Conservation (phyloP, 1,140 invertebrate species). For the Sycophaga agraensis region DNA sequence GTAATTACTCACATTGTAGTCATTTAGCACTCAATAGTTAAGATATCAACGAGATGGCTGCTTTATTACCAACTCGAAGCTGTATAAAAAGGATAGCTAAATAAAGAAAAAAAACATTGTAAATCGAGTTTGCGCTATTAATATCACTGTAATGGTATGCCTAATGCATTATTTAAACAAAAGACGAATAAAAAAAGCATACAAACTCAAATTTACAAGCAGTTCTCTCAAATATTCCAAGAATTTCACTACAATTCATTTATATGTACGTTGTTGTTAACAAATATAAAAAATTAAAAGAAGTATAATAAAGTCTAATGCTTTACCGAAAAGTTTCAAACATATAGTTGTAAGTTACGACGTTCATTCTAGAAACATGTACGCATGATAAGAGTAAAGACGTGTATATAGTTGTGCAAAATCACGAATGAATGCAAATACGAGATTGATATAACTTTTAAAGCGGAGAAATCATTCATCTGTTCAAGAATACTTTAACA, state of each 20-base stretch:
- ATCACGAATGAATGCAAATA: constrained; percentile 35
- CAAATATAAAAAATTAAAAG: constrained; percentile 41
- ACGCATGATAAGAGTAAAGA: constrained; percentile 38
- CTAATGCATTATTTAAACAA: constrained; percentile 41
- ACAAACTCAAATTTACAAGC: constrained; percentile 43
- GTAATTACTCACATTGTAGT: constrained; percentile 14
- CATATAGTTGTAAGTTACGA: constrained; percentile 46
- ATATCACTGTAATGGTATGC: constrained; percentile 46
- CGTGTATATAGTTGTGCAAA: constrained; percentile 43
- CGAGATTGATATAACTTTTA: not conserved
- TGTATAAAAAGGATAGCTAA: constrained; percentile 33
- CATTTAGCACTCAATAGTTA: constrained; percentile 16
- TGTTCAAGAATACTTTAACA: constrained; percentile 43
- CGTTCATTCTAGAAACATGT: constrained; percentile 51
- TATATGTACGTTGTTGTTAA: constrained; percentile 54
- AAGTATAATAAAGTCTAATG: constrained; percentile 47
- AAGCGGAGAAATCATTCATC: constrained; percentile 28
- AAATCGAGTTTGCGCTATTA: constrained; percentile 49
- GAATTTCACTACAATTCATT: constrained; percentile 49
- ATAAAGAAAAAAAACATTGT: constrained; percentile 41
- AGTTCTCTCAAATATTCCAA: constrained; percentile 51
- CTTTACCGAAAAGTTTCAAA: constrained; percentile 52
- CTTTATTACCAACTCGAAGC: not conserved
- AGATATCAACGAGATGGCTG: not conserved
- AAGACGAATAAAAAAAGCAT: constrained; percentile 32